These are phyloP conservation scores for Tenualosa ilisha DNA, from an alignment of 2,797 vertebrate species.

Conservation along the genomic window DNA sequence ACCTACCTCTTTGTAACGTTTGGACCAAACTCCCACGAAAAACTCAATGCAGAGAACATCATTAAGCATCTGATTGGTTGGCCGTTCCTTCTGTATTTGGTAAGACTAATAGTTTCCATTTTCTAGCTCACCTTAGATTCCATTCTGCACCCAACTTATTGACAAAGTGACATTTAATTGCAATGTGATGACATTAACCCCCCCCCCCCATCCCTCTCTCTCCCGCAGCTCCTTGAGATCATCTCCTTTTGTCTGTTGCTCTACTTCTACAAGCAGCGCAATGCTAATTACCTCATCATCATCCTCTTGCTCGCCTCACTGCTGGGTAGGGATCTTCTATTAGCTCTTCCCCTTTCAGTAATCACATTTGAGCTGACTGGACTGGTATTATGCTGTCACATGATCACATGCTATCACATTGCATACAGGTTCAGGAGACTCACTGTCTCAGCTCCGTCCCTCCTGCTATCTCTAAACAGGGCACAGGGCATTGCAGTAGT, in stretches of 20 bases:
- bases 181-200: neutral
- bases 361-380: no score
- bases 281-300: conserved; percentile 82
- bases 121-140: neutral
- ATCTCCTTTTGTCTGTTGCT: conserved; percentile 90
- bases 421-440: no score
- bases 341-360: neutral
- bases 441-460: no score
- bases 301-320: conserved; percentile 88
- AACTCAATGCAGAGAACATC: conserved; percentile 87
- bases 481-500: no score
- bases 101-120: conserved; percentile 64
- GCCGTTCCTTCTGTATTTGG: conserved; percentile 93
- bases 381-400: no score
- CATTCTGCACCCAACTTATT: neutral
- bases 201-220: conserved; percentile 11
- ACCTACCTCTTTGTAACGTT: conserved; percentile 93
- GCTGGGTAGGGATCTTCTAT: conserved; percentile 78
- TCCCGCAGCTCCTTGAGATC: conserved; percentile 84
- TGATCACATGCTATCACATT: no score
- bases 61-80: conserved; percentile 88
- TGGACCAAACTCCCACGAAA: conserved; percentile 92
- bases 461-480: no score
- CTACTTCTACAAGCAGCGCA: conserved; percentile 90
- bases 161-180: no score